Evolutionary conservation across 1,140 invertebrate genomes (phyloP), one percentile per base, ranked within the genome.

Genomic region (Phortica variegata): DNA sequence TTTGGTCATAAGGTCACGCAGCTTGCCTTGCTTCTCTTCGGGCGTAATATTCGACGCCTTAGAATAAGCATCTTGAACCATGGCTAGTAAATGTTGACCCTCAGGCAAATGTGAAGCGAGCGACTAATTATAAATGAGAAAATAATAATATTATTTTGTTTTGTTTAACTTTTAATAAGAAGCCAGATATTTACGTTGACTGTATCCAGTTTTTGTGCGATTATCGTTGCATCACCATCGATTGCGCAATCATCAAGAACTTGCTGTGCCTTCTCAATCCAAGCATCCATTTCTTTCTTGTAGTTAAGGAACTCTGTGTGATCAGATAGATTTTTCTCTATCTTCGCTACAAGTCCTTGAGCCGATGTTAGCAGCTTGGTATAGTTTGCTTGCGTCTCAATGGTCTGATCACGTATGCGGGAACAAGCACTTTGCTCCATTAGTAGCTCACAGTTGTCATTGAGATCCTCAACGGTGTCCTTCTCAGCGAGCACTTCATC

Each of bases 251-350:
- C 87, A 65, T 91, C 85, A 4, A 95, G 82, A 3, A 86, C 87
- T 13, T 85, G 84, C 54, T 90, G 85, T 13, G 88, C 87, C 32
- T 85, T 83, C 36, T 85, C 80, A 15, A 93, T 77, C 92, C 92
- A 95, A 23, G 83, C 80, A 49, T 91, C 85, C 54, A 93, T 79
- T 61, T 91, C 87, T 53, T 87, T 83, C 63, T 90, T 91, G 3
- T 88, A 88, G 59, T 89, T 90, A 1, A 90, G 77, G 74, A 93
- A 95, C 66, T 94, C 90, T 0, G 89, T 93, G 49, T 93, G 89
- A 74, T 94, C 91, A 1, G 87, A 88, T 0, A 94, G 73, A 75
- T 90, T 92, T 77, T 94, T 94, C 63, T 95, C 90, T 2, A 91
- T 85, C 65, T 85, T 87, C 2, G 87, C 87, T 2, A 93, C 85